Base-by-base conservation (phyloP, 2,888 invertebrate genomes). In the Galerucella nymphaeae region DNA sequence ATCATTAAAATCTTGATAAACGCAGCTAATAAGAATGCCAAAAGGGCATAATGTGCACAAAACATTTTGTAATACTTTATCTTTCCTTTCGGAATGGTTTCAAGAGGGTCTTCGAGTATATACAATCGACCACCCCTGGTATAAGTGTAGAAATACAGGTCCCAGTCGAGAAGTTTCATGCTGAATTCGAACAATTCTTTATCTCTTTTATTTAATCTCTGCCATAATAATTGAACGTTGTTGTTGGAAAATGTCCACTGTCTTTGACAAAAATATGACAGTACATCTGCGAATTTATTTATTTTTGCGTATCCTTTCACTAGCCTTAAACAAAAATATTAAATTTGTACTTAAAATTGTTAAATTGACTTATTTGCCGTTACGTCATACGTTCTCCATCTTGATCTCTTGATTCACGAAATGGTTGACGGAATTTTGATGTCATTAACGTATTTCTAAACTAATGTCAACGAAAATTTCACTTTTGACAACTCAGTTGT, bases 21-120 rank as follows among this genome's bases (percentile, higher is more conserved):
- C 6, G 75, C 59, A 18, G 72, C 73, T n/a, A 42, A 66, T 14
- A 81, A 65, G 20, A 80, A n/a, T 0, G 72, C 45, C n/a, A 78
- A 14, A 20, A 80, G 48, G 0, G 59, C 20, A 59, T 80, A 82
- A 70, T 83, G 82, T 0, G 74, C 63, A 14, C 76, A 62, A 70
- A 72, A 72, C 20, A 83, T 45, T 66, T 81, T 81, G 41, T 68
- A 74, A 53, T 79, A 79, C 70, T 88, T 91, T 84, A 90, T 91
- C 76, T 88, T 89, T 76, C 92, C 94, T 80, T 91, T 89, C 0
- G 93, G 92, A 68, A 95, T 85, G 0, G 94, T 93, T 0, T 92
- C 91, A 2, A 93, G 84, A 20, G 94, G 93, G 82, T 96, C 96
- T 80, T 96, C 95, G 50, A 96, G 86, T 11, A 96, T 86, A 83